Percentiles rank a stretch among this genome's conserved stretches.
Conservation (phyloP, 1,140 invertebrate species). For the Cylas formicarius region DNA sequence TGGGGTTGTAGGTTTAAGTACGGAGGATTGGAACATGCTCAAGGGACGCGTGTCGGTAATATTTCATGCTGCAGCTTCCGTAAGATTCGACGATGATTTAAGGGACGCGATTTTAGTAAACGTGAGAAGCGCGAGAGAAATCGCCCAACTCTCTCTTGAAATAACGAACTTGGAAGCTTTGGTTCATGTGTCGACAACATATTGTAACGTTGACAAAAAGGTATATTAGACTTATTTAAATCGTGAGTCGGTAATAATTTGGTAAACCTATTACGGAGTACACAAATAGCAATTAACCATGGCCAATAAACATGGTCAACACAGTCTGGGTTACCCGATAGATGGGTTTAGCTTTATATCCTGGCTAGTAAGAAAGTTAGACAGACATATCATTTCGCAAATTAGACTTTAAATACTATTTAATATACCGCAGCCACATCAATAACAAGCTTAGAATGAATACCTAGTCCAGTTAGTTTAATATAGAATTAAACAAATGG, state of each 20-base stretch:
- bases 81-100: conserved; percentile 75
- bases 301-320: too few species aligned
- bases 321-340: too few species aligned
- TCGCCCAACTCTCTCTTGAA: conserved; percentile 47
- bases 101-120: conserved; percentile 51
- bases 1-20: conserved; percentile 10
- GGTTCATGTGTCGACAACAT: conserved; percentile 77
- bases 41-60: conserved; percentile 69
- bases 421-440: too few species aligned
- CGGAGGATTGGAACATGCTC: conserved; percentile 50
- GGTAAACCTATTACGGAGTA: conserved; percentile 24
- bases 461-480: too few species aligned
- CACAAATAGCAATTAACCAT: too few species aligned
- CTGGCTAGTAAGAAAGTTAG: not conserved
- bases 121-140: conserved; percentile 46
- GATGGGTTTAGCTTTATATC: not conserved
- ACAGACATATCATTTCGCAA: not conserved
- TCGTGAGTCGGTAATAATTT: not conserved
- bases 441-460: too few species aligned
- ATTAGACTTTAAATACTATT: too few species aligned
- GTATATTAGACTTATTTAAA: conserved; percentile 16
- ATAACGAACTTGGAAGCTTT: conserved; percentile 57
- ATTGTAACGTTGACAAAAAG: conserved; percentile 62
- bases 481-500: too few species aligned
- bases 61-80: conserved; percentile 88